These are phyloP conservation scores for Eurois occulta DNA, from an alignment of 2,888 invertebrate species.

Conservation along the genomic window DNA sequence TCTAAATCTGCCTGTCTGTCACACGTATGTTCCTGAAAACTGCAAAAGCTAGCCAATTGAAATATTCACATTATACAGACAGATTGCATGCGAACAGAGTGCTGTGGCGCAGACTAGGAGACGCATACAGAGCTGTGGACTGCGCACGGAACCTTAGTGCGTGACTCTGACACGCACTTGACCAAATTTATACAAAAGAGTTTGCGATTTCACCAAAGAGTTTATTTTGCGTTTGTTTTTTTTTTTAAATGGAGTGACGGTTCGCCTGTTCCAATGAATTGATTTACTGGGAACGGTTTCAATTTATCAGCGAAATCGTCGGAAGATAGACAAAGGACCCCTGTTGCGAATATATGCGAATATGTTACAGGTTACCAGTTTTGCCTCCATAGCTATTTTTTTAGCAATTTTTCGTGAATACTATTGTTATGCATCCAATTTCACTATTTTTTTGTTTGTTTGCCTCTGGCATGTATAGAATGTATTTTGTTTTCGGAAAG, in stretches of 20 bases:
- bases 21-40: not conserved
- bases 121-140: not conserved
- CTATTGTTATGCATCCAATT: conserved; percentile 11
- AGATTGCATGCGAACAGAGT: not conserved
- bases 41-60: not conserved
- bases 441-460: not conserved
- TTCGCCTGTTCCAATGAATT: conserved; percentile 27
- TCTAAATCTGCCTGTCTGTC: not conserved
- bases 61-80: not conserved
- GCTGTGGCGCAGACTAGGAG: not conserved
- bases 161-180: not conserved
- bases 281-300: conserved; percentile 43
- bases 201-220: conserved; percentile 5
- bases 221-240: conserved; percentile 14
- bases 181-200: not conserved
- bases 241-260: conserved; percentile 10
- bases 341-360: conserved; percentile 29
- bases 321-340: conserved; percentile 33
- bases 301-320: conserved; percentile 39
- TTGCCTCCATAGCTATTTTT: not conserved
- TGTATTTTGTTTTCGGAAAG: conserved; percentile 1
- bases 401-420: not conserved
- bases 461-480: too few relatives aligned
- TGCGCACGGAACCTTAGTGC: not conserved
- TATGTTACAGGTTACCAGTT: conserved; percentile 42